Percentiles rank a stretch among this genome's conserved stretches.
phyloP scores from a whole-genome alignment of 2,113 vertebrate genomes.

The Strix aluco region DNA sequence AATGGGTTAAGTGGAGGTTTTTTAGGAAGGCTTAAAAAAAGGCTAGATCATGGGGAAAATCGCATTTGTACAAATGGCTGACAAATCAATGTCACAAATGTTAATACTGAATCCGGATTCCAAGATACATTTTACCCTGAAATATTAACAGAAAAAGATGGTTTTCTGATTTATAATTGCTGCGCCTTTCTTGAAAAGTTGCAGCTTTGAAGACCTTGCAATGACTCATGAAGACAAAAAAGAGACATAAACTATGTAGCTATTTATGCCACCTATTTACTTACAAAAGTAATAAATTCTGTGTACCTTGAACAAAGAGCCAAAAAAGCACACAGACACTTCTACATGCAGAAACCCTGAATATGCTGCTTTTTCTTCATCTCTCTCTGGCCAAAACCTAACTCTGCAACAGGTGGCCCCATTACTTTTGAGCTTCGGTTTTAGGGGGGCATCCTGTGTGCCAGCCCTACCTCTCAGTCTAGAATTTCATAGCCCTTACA shows the following conservation, averaged over 20 bases:
- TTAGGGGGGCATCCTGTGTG: neutral
- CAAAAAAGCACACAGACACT: neutral
- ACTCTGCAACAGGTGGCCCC: neutral
- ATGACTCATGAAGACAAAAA: neutral
- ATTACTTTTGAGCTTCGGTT: neutral
- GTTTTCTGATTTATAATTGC: neutral
- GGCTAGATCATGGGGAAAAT: neutral
- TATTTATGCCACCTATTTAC: neutral
- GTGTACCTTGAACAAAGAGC: neutral
- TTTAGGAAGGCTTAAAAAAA: neutral
- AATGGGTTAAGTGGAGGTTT: neutral
- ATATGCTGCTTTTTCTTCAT: neutral
- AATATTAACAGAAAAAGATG: neutral
- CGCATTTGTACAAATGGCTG: neutral
- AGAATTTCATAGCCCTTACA: accelerated
- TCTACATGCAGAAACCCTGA: accelerated
- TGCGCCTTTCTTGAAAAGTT: neutral
- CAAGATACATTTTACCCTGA: neutral
- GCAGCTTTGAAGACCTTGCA: neutral
- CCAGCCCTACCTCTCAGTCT: neutral
- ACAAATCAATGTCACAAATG: neutral
- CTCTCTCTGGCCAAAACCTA: neutral
- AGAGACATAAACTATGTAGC: neutral
- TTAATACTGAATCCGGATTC: neutral
- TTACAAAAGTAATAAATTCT: neutral